Percentiles rank a stretch among this genome's conserved stretches.
Conservation (phyloP, 2,888 invertebrate species). For the Athalia cordata region DNA sequence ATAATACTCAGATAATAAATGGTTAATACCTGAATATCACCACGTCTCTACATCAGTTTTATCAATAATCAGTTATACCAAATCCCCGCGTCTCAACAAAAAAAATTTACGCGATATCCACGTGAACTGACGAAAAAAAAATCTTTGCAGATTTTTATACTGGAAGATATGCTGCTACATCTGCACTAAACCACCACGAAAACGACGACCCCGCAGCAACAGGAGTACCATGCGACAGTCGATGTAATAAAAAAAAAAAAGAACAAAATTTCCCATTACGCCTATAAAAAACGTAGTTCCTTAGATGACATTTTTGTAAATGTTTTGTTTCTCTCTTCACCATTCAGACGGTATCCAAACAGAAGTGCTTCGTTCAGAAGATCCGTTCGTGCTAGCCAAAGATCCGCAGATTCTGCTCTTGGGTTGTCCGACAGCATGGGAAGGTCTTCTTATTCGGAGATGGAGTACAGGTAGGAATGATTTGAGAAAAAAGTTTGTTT, state of each 20-base stretch:
- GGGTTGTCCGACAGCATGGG: slow-evolving; percentile 75
- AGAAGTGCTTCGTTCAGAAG: slow-evolving; percentile 75
- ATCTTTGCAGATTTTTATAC: slow-evolving; percentile 83
- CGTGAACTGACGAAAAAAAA: neutral
- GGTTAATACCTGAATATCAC: too few species aligned
- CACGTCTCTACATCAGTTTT: too few species aligned
- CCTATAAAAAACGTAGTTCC: too few species aligned
- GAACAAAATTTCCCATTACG: too few species aligned
- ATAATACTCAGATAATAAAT: too few species aligned
- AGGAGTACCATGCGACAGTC: slow-evolving; percentile 70
- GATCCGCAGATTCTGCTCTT: slow-evolving; percentile 80
- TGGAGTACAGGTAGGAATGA: slow-evolving; percentile 80
- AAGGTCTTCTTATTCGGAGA: slow-evolving; percentile 83
- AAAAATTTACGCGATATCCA: too few species aligned
- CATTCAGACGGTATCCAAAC: slow-evolving; percentile 44
- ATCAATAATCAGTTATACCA: too few species aligned
- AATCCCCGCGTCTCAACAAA: too few species aligned
- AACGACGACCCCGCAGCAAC: slow-evolving; percentile 74
- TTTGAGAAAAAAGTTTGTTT: neutral
- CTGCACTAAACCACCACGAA: slow-evolving; percentile 87
- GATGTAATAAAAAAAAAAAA: slow-evolving; percentile 58
- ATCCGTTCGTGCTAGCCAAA: slow-evolving; percentile 78
- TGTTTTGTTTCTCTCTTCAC: neutral
- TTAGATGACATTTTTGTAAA: neutral
- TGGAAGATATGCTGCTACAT: slow-evolving; percentile 95